These are phyloP conservation scores for Rhea americana DNA, from an alignment of 2,113 vertebrate species.

Conservation along the genomic window DNA sequence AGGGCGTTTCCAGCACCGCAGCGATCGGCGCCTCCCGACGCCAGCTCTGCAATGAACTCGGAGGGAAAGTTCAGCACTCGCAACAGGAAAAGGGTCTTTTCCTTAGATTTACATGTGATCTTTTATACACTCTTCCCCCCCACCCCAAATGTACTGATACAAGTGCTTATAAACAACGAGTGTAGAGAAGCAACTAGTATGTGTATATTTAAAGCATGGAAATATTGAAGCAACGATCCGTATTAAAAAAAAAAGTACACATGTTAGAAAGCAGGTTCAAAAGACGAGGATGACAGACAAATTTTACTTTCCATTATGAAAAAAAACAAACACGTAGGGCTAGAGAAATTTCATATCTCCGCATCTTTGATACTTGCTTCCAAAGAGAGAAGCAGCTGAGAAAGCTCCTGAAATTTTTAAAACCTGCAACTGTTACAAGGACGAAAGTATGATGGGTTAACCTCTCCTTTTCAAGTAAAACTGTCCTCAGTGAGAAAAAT, in stretches of 20 bases:
- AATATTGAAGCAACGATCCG: not conserved
- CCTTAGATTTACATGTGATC: not conserved
- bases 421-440: not conserved
- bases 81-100: not conserved
- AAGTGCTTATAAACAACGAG: not conserved
- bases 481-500: not conserved
- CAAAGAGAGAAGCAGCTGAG: not conserved
- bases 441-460: not conserved
- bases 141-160: accelerated
- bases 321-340: not conserved
- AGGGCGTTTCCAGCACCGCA: not conserved
- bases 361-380: not conserved
- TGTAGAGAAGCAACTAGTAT: not conserved
- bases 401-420: not conserved
- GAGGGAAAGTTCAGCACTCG: not conserved
- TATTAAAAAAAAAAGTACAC: not conserved
- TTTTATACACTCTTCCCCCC: not conserved
- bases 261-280: not conserved
- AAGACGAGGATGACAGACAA: not conserved
- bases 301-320: not conserved
- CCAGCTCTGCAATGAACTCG: accelerated
- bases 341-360: not conserved
- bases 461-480: not conserved
- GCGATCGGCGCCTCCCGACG: accelerated
- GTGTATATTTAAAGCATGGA: not conserved